Conservation (phyloP, 2,797 vertebrate species). For the Gobio occitaniae region DNA sequence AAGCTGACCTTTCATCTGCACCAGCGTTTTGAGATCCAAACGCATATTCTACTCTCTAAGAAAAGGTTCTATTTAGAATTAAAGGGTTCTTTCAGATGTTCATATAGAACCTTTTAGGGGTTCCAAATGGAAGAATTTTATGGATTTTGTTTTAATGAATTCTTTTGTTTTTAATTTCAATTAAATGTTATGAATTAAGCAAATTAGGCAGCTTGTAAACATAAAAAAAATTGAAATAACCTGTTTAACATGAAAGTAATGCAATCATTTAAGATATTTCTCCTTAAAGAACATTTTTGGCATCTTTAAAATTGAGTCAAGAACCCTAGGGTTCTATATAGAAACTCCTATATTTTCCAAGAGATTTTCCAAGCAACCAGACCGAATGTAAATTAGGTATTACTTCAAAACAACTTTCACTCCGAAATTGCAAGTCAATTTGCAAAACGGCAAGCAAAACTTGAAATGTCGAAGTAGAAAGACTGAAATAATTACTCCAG, state of each 20-base stretch:
- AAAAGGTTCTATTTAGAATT: not conserved
- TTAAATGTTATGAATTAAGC: not conserved
- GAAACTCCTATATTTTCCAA: not conserved
- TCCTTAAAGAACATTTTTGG: too few species aligned
- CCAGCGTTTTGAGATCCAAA: not conserved
- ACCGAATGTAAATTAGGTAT: not conserved
- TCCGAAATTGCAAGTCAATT: not conserved
- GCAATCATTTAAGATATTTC: too few species aligned
- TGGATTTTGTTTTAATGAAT: too few species aligned
- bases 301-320: too few species aligned
- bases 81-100: not conserved
- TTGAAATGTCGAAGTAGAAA: not conserved
- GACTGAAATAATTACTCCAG: not conserved
- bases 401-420: not conserved
- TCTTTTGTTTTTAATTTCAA: not conserved
- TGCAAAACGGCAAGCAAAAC: not conserved
- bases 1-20: not conserved
- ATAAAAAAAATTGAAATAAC: not conserved
- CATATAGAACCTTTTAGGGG: not conserved
- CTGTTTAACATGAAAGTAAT: too few species aligned
- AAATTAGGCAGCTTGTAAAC: not conserved
- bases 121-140: not conserved
- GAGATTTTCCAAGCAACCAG: not conserved
- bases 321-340: not conserved
- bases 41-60: not conserved